phyloP scores from a whole-genome alignment of 2,113 vertebrate genomes.

The Gymnarchus niloticus region DNA sequence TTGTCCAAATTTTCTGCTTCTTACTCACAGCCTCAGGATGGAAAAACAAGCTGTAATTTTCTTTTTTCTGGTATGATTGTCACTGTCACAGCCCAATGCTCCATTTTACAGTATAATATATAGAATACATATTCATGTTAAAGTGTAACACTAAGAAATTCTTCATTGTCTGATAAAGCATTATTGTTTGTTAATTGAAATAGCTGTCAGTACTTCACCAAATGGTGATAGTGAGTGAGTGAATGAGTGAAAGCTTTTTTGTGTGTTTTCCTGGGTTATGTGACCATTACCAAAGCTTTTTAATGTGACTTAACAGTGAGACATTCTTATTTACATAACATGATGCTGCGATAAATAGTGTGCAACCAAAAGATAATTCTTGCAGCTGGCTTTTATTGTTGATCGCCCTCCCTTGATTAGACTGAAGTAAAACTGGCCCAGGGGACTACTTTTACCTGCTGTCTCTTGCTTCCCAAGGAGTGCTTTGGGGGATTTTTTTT shows the following conservation, averaged over 20 bases:
- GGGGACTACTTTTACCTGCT: neutral
- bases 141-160: neutral
- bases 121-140: neutral
- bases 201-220: neutral
- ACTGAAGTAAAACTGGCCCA: neutral
- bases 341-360: neutral
- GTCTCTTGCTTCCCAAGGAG: neutral
- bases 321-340: neutral
- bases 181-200: neutral
- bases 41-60: no score
- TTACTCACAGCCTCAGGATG: neutral
- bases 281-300: neutral
- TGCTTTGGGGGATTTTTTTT: neutral
- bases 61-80: neutral
- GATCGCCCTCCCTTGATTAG: neutral
- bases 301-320: neutral
- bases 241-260: neutral
- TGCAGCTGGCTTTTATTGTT: neutral
- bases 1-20: neutral
- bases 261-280: neutral
- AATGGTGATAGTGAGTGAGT: no score
- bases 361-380: conserved; percentile 1
- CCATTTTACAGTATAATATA: no score
- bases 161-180: neutral
- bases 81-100: no score